Percentiles rank a stretch among this genome's conserved stretches.
phyloP scores from a whole-genome alignment of 2,797 vertebrate species.

The Pangasius mekongensis region DNA sequence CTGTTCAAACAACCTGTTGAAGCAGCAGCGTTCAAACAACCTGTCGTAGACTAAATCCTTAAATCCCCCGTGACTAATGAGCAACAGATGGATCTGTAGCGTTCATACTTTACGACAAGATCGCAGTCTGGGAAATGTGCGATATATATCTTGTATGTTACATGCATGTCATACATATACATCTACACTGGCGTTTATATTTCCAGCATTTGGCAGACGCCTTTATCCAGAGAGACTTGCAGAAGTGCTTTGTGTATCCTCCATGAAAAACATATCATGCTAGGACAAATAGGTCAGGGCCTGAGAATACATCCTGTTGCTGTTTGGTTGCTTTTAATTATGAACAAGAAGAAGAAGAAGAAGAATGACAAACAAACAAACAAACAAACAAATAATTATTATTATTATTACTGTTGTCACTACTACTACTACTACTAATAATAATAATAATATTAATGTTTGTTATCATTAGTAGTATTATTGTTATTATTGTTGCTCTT shows the following conservation, averaged over 20 bases:
- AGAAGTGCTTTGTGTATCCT: background rate
- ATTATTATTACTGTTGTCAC: background rate
- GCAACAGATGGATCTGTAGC: constrained; percentile 18
- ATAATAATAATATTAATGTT: background rate
- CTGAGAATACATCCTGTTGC: background rate
- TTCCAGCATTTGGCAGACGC: background rate
- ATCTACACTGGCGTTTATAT: background rate
- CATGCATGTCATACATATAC: background rate
- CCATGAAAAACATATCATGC: background rate
- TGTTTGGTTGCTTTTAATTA: background rate
- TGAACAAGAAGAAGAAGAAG: background rate
- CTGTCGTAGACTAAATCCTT: constrained; percentile 18
- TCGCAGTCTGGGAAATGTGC: background rate
- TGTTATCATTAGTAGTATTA: background rate
- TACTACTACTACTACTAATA: background rate
- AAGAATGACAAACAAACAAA: background rate
- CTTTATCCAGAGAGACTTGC: too few relatives aligned
- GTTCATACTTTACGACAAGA: background rate
- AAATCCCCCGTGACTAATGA: constrained; percentile 12
- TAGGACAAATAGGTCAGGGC: background rate
- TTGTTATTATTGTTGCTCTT: background rate
- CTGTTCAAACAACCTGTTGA: constrained; percentile 47
- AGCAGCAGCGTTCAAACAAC: background rate
- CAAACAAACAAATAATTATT: background rate
- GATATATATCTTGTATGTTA: background rate